Base-by-base conservation (phyloP, 2,113 vertebrate species). In the Promerops cafer region DNA sequence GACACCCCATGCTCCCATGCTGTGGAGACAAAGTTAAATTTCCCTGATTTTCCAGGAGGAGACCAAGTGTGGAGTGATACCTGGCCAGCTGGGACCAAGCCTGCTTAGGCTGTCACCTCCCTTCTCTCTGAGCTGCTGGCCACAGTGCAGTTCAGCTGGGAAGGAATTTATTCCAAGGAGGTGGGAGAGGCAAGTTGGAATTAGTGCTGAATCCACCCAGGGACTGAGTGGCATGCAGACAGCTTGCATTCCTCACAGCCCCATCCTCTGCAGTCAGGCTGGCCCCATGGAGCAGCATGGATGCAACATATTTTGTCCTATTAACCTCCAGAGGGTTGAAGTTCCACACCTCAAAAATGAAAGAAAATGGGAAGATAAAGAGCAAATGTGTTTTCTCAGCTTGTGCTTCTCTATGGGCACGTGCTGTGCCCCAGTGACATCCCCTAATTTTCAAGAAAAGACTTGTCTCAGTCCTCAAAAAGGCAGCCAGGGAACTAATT, bases 361-460 rank as follows among this genome's bases (percentile, higher is more conserved):
- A 72, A 82, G 42, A 37, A 37, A 50, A 54, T 45, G 37, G 26
- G 33, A 88, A 59, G 33, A 87, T 47, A 61, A 87, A 70, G 16
- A 76, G 42, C 18, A 52, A 40, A 83, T 40, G 2, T 35, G 19
- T 57, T 81, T 65, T 40, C 47, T 78, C 66, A 45, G 16, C 50
- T 13, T 11, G 28, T n/a, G 39, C 28, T 63, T 52, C 61, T 33
- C 0, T 0, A 68, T 15, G 1, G 1, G 35, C 33, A 35, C 11
- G 1, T 1, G 3, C 33, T 11, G 1, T 50, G 39, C 42, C 47
- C 64, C 65, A 42, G 52, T 91, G 63, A 69, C 26, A 37, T 53
- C 60, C 65, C 10, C 0, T 77, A 66, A 74, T 76, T 54, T 76
- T 59, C 27, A 56, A 47, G 69, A 64, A 89, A 59, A 23, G 5